A percentile compares a stretch with the other conserved stretches of the same genome.
Conservation (phyloP, 2,113 vertebrate genomes). For the Myiozetetes cayanensis region DNA sequence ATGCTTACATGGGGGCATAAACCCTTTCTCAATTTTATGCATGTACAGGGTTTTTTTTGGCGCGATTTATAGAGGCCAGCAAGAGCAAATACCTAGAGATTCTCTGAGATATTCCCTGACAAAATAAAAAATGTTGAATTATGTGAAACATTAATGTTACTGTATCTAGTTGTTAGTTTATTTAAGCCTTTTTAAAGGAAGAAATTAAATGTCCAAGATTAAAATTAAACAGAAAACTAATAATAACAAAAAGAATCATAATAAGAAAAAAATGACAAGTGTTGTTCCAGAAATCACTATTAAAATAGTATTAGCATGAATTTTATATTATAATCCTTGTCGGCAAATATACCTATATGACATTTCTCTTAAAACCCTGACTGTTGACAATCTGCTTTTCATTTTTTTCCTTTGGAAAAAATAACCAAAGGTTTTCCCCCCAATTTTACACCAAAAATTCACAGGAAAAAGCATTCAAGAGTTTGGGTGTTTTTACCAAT, state of each 20-base stretch:
- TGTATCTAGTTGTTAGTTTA: background rate
- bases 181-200: background rate
- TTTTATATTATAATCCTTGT: background rate
- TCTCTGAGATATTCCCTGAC: background rate
- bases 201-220: background rate
- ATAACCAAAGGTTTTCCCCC: background rate
- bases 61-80: background rate
- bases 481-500: background rate
- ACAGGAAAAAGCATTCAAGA: background rate
- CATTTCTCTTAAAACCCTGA: background rate
- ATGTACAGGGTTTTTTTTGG: background rate
- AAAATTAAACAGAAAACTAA: background rate
- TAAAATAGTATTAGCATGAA: background rate
- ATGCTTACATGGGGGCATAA: background rate
- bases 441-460: background rate
- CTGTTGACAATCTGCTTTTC: background rate
- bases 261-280: background rate
- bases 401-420: background rate
- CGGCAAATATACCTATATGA: background rate
- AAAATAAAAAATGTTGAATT: background rate
- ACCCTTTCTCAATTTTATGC: background rate
- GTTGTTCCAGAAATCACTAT: background rate
- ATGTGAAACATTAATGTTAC: background rate
- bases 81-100: background rate
- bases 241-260: background rate